Evolutionary conservation across 2,797 vertebrate genomes (phyloP).

Genomic region (Atherinosoma microstoma): DNA sequence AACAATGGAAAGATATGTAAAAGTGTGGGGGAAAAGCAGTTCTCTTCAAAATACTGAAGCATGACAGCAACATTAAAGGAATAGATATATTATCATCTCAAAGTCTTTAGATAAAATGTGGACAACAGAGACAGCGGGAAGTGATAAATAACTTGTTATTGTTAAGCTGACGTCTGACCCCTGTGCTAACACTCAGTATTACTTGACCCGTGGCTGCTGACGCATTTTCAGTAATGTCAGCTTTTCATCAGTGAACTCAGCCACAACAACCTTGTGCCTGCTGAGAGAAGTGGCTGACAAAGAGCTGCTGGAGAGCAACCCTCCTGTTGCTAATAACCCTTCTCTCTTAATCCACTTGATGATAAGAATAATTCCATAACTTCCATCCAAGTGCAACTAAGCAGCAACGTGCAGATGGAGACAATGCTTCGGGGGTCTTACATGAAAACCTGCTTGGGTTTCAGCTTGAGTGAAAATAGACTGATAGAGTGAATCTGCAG

Average conservation of each 20-base stretch:
- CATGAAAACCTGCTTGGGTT: conserved; percentile 17
- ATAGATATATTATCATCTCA: neutral
- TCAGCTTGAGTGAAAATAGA: conserved; percentile 50
- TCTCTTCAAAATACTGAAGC: neutral
- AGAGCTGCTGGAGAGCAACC: conserved; percentile 23
- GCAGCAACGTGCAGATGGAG: conserved; percentile 18
- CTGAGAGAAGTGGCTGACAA: conserved; percentile 3
- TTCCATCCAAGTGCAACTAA: conserved; percentile 21
- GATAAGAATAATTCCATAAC: conserved; percentile 29
- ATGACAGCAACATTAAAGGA: neutral
- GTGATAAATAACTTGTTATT: conserved; percentile 16
- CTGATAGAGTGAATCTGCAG: conserved; percentile 50
- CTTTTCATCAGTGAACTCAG: conserved; percentile 23
- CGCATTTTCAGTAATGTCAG: conserved; percentile 42
- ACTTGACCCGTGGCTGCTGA: conserved; percentile 22
- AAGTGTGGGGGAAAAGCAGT: neutral
- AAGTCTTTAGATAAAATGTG: neutral
- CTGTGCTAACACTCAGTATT: conserved; percentile 24
- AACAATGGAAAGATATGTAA: neutral
- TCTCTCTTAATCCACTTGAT: conserved; percentile 20
- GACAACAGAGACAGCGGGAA: neutral
- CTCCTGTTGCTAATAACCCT: conserved; percentile 34
- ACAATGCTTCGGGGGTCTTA: conserved; percentile 31
- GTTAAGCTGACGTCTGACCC: conserved; percentile 23
- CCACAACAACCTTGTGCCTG: conserved; percentile 15